Percentiles rank a stretch among this genome's conserved stretches.
These are phyloP conservation scores for Aix galericulata DNA, from an alignment of 2,113 vertebrate species.

Conservation along the genomic window DNA sequence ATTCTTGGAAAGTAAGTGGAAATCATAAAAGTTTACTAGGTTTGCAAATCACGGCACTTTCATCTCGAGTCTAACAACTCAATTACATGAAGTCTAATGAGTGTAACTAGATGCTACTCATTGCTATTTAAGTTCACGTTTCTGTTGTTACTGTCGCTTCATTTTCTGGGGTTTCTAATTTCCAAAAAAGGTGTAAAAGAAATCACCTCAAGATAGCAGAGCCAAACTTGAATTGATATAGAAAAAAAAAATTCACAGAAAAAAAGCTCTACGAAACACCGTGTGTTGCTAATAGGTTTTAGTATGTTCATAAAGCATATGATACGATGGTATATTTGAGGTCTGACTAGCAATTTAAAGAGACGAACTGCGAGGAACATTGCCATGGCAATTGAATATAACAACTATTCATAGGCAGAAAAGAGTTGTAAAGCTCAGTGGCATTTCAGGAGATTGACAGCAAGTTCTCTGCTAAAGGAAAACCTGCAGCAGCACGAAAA, in stretches of 20 bases:
- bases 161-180: background rate
- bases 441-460: constrained; percentile 47
- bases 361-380: constrained; percentile 8
- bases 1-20: background rate
- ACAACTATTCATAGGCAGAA: constrained; percentile 38
- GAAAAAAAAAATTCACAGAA: background rate
- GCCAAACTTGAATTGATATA: background rate
- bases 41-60: background rate
- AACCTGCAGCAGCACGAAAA: background rate
- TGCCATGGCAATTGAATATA: constrained; percentile 43
- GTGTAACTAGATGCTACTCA: background rate
- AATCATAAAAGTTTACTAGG: background rate
- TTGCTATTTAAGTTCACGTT: background rate
- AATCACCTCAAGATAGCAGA: background rate
- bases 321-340: background rate
- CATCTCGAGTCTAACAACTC: background rate
- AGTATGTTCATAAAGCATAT: background rate
- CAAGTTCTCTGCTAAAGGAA: background rate
- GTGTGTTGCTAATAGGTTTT: background rate
- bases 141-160: background rate
- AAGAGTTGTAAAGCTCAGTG: constrained; percentile 42
- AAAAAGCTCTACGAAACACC: background rate
- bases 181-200: background rate
- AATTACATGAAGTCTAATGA: background rate
- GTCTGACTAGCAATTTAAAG: background rate